Conservation (phyloP, 2,888 invertebrate genomes). For the Archips crataeganus region DNA sequence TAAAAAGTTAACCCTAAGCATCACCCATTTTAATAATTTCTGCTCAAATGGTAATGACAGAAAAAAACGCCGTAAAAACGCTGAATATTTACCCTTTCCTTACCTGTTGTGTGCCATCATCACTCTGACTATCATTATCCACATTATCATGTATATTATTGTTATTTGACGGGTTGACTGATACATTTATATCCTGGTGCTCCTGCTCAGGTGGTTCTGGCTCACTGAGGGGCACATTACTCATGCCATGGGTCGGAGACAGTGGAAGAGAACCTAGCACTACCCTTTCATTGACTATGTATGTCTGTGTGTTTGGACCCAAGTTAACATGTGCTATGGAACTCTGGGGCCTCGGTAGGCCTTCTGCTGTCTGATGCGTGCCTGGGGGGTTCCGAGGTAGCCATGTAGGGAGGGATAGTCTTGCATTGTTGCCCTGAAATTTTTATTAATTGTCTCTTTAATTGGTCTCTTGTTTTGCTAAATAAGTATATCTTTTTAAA, state of each 20-base stretch:
- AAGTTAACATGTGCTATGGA: conserved; percentile 76
- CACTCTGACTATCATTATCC: conserved; percentile 80
- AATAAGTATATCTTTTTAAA: too few relatives aligned
- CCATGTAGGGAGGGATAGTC: conserved; percentile 78
- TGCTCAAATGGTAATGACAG: too few relatives aligned
- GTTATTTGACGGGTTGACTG: conserved; percentile 78
- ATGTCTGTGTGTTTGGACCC: conserved; percentile 67
- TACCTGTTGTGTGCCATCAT: conserved; percentile 79
- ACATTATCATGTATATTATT: conserved; percentile 78
- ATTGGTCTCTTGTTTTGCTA: too few relatives aligned
- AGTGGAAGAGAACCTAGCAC: conserved; percentile 59
- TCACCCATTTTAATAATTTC: too few relatives aligned
- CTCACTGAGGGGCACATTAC: conserved; percentile 68
- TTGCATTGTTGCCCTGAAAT: conserved; percentile 75
- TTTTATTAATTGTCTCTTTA: background rate
- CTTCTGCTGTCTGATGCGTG: conserved; percentile 67
- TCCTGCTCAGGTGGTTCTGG: conserved; percentile 70
- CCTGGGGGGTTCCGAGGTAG: conserved; percentile 73
- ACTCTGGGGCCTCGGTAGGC: conserved; percentile 72
- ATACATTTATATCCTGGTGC: conserved; percentile 71
- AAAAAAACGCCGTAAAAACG: too few relatives aligned
- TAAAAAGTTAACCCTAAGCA: too few relatives aligned
- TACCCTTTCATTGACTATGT: conserved; percentile 67
- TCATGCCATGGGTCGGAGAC: conserved; percentile 60
- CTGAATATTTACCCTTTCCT: too few relatives aligned